Base-by-base conservation (phyloP, 2,888 invertebrate species). In the Pyrocoelia pectoralis region DNA sequence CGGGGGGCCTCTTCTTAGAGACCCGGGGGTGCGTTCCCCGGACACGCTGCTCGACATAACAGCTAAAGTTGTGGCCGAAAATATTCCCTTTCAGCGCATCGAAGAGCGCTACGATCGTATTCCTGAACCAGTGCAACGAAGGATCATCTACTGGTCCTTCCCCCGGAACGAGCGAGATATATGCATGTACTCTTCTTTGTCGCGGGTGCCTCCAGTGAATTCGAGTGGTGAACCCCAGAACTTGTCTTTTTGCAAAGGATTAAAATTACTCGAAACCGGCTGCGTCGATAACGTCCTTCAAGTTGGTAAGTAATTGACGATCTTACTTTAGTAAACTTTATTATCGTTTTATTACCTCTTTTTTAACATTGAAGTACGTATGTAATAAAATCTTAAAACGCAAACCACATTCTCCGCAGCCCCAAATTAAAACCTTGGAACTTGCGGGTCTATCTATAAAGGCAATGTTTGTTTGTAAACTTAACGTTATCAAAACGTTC, bases 61-160 rank as follows among this genome's bases (percentile, higher is more conserved):
- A 78, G 93, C 93, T 73, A 90, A 90, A 83, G 88, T 90, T 77
- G 93, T 93, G 73, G 93, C 93, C 76, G 90, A 91, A 81, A 89
- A 90, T 80, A 90, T 93, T 76, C 92, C 93, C 69, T 94, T 93
- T 83, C 93, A 94, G 81, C 86, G 91, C 74, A 92, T 94, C 78
- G 94, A 94, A 83, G 93, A 93, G 81, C 88, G 91, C 71, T 93
- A 92, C 82, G 91, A 92, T 80, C 88, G 93, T 76, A 93, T 94
- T 81, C 94, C 94, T 72, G 94, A 94, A 81, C 93, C 93, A 71
- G 93, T 94, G 80, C 94, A 94, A 82, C 87, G 91, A 73, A 87
- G 93, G 78, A 92, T 94, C 81, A 92, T 94, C 78, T 94, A 88
- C 84, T 94, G 93, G 92, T 93, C 93, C 70, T 94, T 94, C 84